Percentiles rank a stretch among this genome's conserved stretches.
phyloP scores from a whole-genome alignment of 2,797 vertebrate species.

The Astyanax mexicanus region DNA sequence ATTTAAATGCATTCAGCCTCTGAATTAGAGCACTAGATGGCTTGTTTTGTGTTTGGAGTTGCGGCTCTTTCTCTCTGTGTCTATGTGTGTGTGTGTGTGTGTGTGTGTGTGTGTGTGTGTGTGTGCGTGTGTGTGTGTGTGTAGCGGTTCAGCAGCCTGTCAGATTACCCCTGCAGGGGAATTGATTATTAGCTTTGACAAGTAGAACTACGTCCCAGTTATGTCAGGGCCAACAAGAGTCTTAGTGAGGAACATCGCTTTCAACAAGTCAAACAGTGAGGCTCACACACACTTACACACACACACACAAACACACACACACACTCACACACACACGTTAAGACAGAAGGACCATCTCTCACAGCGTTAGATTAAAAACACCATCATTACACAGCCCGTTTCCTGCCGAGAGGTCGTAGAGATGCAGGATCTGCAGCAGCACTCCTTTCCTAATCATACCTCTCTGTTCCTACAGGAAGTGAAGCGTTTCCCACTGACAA shows the following conservation, averaged over 20 bases:
- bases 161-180: conserved; percentile 75
- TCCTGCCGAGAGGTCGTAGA: not conserved
- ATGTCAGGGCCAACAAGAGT: conserved; percentile 78
- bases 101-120: conserved; percentile 65
- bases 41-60: conserved; percentile 28
- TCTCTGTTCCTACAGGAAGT: no score
- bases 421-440: not conserved
- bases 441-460: conserved; percentile 2
- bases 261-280: conserved; percentile 75
- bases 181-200: conserved; percentile 81
- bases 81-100: conserved; percentile 54
- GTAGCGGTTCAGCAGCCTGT: conserved; percentile 66
- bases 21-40: conserved; percentile 16
- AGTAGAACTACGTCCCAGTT: conserved; percentile 81
- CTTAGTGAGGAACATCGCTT: conserved; percentile 76
- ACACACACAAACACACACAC: conserved; percentile 28
- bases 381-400: conserved; percentile 10
- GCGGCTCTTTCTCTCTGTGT: conserved; percentile 51
- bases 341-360: not conserved
- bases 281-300: conserved; percentile 49
- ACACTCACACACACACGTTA: conserved; percentile 20
- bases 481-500: no score
- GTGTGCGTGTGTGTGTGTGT: conserved; percentile 54
- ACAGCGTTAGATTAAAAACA: conserved; percentile 12
- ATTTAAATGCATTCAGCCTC: not conserved